Conservation (phyloP, 2,888 invertebrate genomes). For the Heterodera filipjevi region DNA sequence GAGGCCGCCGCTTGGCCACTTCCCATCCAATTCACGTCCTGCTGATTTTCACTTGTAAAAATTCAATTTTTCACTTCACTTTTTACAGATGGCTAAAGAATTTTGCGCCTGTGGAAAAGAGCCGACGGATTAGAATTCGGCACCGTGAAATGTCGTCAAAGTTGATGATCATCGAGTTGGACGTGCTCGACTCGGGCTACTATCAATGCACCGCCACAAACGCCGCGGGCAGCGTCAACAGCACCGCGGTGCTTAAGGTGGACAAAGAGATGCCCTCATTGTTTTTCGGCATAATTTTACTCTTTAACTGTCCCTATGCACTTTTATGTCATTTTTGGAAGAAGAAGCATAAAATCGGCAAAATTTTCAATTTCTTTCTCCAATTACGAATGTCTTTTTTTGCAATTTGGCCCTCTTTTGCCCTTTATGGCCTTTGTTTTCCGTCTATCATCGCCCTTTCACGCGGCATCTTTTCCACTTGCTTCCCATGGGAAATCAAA, state of each 20-base stretch:
- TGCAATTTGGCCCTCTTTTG: conserved; percentile 13
- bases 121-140: conserved; percentile 52
- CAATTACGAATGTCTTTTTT: conserved; percentile 21
- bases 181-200: conserved; percentile 62
- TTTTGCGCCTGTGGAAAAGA: conserved; percentile 63
- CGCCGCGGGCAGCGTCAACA: conserved; percentile 62
- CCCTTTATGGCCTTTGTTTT: conserved; percentile 22
- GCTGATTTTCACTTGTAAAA: conserved; percentile 9
- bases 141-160: conserved; percentile 57
- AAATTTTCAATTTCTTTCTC: background rate
- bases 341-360: background rate
- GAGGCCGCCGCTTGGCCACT: conserved; percentile 62
- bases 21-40: conserved; percentile 61
- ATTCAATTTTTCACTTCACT: background rate
- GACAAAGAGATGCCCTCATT: no score
- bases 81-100: conserved; percentile 61
- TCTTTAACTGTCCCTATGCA: no score
- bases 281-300: no score
- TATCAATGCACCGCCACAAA: conserved; percentile 63
- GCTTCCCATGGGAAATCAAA: background rate
- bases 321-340: background rate
- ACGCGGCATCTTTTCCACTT: background rate
- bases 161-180: conserved; percentile 57
- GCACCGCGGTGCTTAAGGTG: conserved; percentile 61
- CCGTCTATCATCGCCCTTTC: background rate